Evolutionary conservation across 2,797 vertebrate genomes (phyloP).

Genomic region (Telmatherina bonti): DNA sequence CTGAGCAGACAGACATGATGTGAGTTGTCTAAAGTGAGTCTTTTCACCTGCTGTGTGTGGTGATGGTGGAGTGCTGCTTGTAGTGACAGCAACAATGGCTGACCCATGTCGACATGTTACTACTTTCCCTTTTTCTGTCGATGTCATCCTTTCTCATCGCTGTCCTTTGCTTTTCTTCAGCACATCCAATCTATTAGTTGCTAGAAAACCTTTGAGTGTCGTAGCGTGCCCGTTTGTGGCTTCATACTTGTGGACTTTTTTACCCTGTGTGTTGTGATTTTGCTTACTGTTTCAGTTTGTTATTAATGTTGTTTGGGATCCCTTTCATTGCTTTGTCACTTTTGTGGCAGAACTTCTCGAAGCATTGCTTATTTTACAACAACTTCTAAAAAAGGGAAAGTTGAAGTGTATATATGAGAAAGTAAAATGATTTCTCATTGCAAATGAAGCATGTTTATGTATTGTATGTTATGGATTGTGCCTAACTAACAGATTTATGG

Average conservation of each 20-base stretch:
- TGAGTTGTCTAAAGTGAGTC: slow-evolving; percentile 99
- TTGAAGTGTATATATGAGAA: slow-evolving; percentile 61
- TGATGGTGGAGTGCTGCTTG: slow-evolving; percentile 98
- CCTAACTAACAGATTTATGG: slow-evolving; percentile 70
- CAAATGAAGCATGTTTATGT: slow-evolving; percentile 60
- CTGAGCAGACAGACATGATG: slow-evolving; percentile 99
- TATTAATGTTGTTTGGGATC: slow-evolving; percentile 99
- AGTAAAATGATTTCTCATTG: slow-evolving; percentile 74
- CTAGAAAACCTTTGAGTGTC: slow-evolving; percentile 89
- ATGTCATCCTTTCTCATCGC: slow-evolving; percentile 84
- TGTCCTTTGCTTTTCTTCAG: slow-evolving; percentile 82
- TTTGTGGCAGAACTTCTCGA: slow-evolving; percentile 73
- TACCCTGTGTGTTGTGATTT: slow-evolving; percentile 87
- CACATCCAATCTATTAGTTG: slow-evolving; percentile 88
- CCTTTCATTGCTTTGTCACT: slow-evolving; percentile 86
- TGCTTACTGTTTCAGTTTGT: slow-evolving; percentile 70
- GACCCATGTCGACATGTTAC: slow-evolving; percentile 89
- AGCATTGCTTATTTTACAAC: slow-evolving; percentile 44
- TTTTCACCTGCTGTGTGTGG: slow-evolving; percentile 98
- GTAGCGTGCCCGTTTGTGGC: slow-evolving; percentile 93
- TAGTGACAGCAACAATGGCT: slow-evolving; percentile 95
- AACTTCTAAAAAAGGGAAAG: slow-evolving; percentile 53
- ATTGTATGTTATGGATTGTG: slow-evolving; percentile 66
- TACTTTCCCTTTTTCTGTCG: slow-evolving; percentile 87
- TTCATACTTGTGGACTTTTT: slow-evolving; percentile 88